phyloP scores from a whole-genome alignment of 1,140 invertebrate species.

The Drosophila nigrodunni region DNA sequence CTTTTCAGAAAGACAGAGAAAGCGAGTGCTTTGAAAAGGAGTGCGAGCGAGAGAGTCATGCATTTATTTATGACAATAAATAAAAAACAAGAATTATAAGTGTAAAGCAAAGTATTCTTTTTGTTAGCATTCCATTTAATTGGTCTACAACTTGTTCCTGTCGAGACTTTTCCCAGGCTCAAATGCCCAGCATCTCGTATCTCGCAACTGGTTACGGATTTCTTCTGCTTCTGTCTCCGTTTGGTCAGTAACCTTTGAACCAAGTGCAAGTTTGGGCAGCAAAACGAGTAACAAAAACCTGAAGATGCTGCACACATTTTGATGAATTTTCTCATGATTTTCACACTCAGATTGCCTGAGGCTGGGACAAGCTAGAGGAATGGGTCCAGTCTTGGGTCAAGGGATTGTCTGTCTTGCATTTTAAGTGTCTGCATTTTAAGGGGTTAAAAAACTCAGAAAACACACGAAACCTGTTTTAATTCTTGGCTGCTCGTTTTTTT shows the following conservation, averaged over 20 bases:
- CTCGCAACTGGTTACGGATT: constrained; percentile 38
- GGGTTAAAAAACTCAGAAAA: constrained; percentile 36
- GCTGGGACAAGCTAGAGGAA: constrained; percentile 42
- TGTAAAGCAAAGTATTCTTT: constrained; percentile 64
- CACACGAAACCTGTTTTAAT: constrained; percentile 6
- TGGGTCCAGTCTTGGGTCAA: constrained; percentile 52
- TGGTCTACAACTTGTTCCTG: constrained; percentile 77
- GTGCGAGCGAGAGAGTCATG: constrained; percentile 22
- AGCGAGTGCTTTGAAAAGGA: constrained; percentile 13
- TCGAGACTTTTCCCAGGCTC: constrained; percentile 71
- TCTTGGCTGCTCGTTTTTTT: constrained; percentile 28
- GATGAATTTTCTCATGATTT: constrained; percentile 73
- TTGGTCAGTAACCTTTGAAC: constrained; percentile 77
- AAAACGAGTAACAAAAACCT: constrained; percentile 52
- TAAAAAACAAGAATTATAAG: constrained; percentile 30
- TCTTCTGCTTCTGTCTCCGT: constrained; percentile 15
- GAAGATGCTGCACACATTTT: constrained; percentile 70
- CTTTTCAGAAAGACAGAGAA: constrained; percentile 41
- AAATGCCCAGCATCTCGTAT: constrained; percentile 47
- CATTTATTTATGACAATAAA: constrained; percentile 68
- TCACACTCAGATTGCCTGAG: constrained; percentile 29
- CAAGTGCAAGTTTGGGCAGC: constrained; percentile 41
- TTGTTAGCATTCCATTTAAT: constrained; percentile 76
- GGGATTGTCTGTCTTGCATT: constrained; percentile 33
- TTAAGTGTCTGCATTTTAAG: constrained; percentile 15